A percentile compares a stretch with the other conserved stretches of the same genome.
These are phyloP conservation scores for Drosophila punjabiensis DNA, from an alignment of 1,140 invertebrate genomes.

Conservation along the genomic window DNA sequence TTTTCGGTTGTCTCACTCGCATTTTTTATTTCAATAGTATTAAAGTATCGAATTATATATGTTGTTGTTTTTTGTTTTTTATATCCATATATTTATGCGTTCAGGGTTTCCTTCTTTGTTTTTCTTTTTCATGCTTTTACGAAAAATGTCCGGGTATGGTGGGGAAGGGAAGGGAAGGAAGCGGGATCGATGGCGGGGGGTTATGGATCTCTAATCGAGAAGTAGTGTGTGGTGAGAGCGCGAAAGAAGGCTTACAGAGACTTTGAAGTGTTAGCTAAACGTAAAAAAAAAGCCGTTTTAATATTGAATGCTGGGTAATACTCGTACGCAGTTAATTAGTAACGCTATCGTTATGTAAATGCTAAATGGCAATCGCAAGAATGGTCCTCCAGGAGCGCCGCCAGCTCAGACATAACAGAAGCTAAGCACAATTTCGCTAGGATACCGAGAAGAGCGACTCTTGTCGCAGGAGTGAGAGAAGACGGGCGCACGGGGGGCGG, in stretches of 20 bases:
- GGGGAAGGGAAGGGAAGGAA: slow-evolving; percentile 11
- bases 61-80: slow-evolving; percentile 62
- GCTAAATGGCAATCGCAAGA: slow-evolving; percentile 52
- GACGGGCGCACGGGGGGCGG: slow-evolving; percentile 5
- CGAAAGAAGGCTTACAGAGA: slow-evolving; percentile 14
- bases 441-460: slow-evolving; percentile 18
- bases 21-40: slow-evolving; percentile 83
- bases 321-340: slow-evolving; percentile 46
- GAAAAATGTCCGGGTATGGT: slow-evolving; percentile 34
- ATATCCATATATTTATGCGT: slow-evolving; percentile 72
- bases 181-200: slow-evolving; percentile 9
- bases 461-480: slow-evolving; percentile 18
- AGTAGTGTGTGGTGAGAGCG: slow-evolving; percentile 23
- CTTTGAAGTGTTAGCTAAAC: slow-evolving; percentile 53
- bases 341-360: slow-evolving; percentile 39
- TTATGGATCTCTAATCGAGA: background rate
- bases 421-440: slow-evolving; percentile 12
- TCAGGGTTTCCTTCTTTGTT: slow-evolving; percentile 29
- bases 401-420: slow-evolving; percentile 23
- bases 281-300: slow-evolving; percentile 69
- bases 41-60: slow-evolving; percentile 84
- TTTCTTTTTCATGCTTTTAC: slow-evolving; percentile 58
- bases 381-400: slow-evolving; percentile 20
- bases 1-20: slow-evolving; percentile 68
- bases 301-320: slow-evolving; percentile 26